phyloP scores from a whole-genome alignment of 2,888 invertebrate species.

The Amblyteles armatorius region DNA sequence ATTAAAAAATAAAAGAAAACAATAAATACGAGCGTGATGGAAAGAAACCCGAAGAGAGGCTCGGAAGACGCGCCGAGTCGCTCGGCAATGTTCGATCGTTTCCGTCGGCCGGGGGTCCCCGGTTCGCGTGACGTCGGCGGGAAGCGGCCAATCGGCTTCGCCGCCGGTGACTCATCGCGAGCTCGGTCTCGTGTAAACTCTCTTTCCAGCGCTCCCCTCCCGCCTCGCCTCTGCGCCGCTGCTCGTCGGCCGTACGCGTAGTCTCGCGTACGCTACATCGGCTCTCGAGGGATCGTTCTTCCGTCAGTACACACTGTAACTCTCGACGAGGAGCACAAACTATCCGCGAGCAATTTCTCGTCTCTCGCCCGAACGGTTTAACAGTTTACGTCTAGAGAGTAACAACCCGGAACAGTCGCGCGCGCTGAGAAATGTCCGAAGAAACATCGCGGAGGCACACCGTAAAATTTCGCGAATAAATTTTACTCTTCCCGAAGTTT shows the following conservation, averaged over 20 bases:
- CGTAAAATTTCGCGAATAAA: constrained; percentile 39
- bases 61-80: constrained; percentile 61
- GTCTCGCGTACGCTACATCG: constrained; percentile 49
- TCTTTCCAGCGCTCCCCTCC: constrained; percentile 72
- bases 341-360: constrained; percentile 6
- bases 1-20: background rate
- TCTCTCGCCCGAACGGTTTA: background rate
- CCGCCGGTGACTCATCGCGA: constrained; percentile 76
- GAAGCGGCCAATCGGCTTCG: constrained; percentile 73
- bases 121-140: constrained; percentile 75
- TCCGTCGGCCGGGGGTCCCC: constrained; percentile 51
- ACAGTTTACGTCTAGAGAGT: background rate
- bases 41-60: constrained; percentile 12
- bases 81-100: constrained; percentile 60
- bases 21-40: constrained; percentile 1
- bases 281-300: constrained; percentile 60
- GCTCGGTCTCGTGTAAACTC: constrained; percentile 79
- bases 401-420: background rate
- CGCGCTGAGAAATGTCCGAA: constrained; percentile 50
- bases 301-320: constrained; percentile 65
- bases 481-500: background rate
- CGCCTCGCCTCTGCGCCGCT: constrained; percentile 74
- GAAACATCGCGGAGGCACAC: constrained; percentile 20
- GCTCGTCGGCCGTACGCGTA: background rate
- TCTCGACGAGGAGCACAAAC: constrained; percentile 59